Base-by-base conservation (phyloP, 2,888 invertebrate species). In the Phlogophora meticulosa region DNA sequence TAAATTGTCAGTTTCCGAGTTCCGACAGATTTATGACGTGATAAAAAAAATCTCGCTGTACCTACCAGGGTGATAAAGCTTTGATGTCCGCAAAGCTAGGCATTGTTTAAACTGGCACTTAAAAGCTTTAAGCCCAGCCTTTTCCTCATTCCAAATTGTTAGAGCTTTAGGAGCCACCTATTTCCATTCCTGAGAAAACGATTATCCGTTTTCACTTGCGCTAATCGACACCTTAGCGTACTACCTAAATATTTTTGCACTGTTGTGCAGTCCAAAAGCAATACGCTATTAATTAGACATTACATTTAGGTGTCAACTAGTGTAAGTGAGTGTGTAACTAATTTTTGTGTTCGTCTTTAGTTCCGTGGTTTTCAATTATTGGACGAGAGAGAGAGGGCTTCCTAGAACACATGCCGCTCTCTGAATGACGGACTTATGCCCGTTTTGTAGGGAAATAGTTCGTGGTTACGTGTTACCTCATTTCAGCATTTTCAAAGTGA, bases 121-220 rank as follows among this genome's bases (percentile, higher is more conserved):
- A 66, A 65, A 66, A 36, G 28, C n/a, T n/a, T n/a, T n/a, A n/a
- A n/a, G n/a, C n/a, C 32, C 46, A 32, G n/a, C 66, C 49, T 49
- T 28, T 28, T 42, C 9, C 51, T 65, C 49, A 65, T 42, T 42
- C 24, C 7, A 34, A 49, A 34, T 24, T 20, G 66, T 64, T 42
- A 66, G 42, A 36, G 42, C 10, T 36, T 17, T 36, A 59, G 13
- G 2, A 20, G 24, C 20, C 34, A 36, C 13, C 34, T 43, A 40
- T 43, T 20, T 24, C n/a, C 42, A 24, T 51, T 43, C 20, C 24
- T 24, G 34, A 11, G 32, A 48, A 32, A 17, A 13, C 28, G 5
- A 28, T 28, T 28, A 28, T 28, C 5, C 5, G 28, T 28, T 28
- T 28, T 5, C 5, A 28, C 28, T 28, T 4, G 5, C 28, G 28